A percentile compares a stretch with the other conserved stretches of the same genome.
These are phyloP conservation scores for Mormyrops boulengeri DNA, from an alignment of 2,797 vertebrate species.

Conservation along the genomic window DNA sequence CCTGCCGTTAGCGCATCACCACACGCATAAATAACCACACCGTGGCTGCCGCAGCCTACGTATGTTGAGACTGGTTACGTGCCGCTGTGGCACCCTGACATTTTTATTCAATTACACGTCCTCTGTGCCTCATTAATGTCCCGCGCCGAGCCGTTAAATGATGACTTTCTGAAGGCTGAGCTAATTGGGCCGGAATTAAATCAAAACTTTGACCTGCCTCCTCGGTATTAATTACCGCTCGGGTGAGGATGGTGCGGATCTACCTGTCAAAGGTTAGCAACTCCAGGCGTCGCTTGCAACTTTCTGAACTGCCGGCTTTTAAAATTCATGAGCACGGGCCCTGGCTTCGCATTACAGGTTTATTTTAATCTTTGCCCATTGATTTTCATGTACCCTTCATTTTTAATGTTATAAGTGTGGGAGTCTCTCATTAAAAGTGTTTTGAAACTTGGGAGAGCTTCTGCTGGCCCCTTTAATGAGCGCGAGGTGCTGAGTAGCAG, in stretches of 20 bases:
- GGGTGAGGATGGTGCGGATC: background rate
- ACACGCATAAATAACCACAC: background rate
- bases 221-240: conserved; percentile 16
- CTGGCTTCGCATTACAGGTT: conserved; percentile 12
- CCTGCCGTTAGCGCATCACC: background rate
- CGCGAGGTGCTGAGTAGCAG: background rate
- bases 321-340: conserved; percentile 17
- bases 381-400: conserved; percentile 20
- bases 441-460: conserved; percentile 11
- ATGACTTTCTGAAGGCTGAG: background rate
- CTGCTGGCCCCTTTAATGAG: conserved; percentile 20
- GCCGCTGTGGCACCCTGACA: background rate
- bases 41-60: background rate
- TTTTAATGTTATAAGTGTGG: conserved; percentile 13
- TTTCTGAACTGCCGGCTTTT: conserved; percentile 7
- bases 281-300: background rate
- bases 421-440: conserved; percentile 18
- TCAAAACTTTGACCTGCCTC: conserved; percentile 14
- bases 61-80: background rate
- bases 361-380: conserved; percentile 21
- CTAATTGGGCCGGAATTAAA: background rate
- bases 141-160: background rate
- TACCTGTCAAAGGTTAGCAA: conserved; percentile 17
- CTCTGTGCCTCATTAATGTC: background rate
- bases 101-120: conserved; percentile 14